Evolutionary conservation across 2,888 invertebrate genomes (phyloP).

Genomic region (Netelia fuscicornis): DNA sequence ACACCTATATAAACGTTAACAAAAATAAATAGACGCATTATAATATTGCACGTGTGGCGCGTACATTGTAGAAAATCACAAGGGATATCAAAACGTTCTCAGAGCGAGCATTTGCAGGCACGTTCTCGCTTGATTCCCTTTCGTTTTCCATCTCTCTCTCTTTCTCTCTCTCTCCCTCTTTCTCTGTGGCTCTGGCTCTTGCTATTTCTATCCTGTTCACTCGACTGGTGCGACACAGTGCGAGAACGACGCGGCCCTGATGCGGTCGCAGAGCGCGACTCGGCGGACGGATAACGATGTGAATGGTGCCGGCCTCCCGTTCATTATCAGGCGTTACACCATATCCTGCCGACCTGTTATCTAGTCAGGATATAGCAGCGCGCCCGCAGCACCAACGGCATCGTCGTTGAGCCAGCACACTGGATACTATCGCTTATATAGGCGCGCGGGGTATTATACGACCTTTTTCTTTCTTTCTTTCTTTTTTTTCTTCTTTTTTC

Average conservation of each 20-base stretch:
- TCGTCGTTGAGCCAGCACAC: not conserved
- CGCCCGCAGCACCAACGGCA: constrained; percentile 10
- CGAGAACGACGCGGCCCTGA: constrained; percentile 65
- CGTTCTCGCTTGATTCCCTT: constrained; percentile 39
- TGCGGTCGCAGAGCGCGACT: constrained; percentile 55
- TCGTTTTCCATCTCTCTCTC: constrained; percentile 22
- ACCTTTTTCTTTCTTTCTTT: constrained; percentile 13
- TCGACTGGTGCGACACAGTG: constrained; percentile 45
- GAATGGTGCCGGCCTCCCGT: constrained; percentile 71
- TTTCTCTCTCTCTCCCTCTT: constrained; percentile 5
- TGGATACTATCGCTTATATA: not conserved
- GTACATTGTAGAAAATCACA: constrained; percentile 37
- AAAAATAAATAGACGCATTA: constrained; percentile 34
- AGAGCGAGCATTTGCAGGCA: constrained; percentile 20
- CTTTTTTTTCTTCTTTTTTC: not conserved
- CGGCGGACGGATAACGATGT: constrained; percentile 68
- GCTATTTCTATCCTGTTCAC: constrained; percentile 6
- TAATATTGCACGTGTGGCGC: constrained; percentile 36
- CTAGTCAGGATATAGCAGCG: constrained; percentile 67
- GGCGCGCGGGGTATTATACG: not conserved
- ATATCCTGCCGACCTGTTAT: constrained; percentile 72
- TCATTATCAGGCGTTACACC: constrained; percentile 73
- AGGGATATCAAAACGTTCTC: constrained; percentile 51
- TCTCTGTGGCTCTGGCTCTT: constrained; percentile 34
- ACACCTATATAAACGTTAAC: not conserved